Conservation (phyloP, 2,797 vertebrate species). For the Halcyon smyrnensis region DNA sequence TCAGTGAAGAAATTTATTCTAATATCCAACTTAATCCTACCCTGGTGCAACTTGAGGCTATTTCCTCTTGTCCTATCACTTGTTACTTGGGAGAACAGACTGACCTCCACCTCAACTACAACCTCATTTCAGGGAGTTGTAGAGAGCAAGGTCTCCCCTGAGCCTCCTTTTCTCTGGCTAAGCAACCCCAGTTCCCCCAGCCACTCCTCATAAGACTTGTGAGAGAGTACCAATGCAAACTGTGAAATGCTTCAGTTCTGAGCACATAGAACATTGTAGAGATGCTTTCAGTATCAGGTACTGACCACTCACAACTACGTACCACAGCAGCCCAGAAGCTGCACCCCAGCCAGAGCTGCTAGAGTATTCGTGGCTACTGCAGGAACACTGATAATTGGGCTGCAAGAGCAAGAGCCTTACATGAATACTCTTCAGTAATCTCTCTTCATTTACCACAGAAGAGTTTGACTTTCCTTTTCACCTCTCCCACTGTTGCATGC, state of each 20-base stretch:
- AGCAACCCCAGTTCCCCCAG: neutral
- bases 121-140: neutral
- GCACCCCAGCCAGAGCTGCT: neutral
- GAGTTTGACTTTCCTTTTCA: neutral
- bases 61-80: neutral
- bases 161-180: neutral
- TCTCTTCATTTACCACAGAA: neutral
- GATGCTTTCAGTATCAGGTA: neutral
- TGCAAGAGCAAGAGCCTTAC: accelerated
- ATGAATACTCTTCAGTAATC: accelerated
- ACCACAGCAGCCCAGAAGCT: neutral
- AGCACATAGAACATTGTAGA: neutral
- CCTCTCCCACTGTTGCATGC: accelerated
- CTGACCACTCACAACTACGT: neutral
- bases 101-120: neutral
- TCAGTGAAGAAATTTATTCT: neutral
- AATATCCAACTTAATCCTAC: neutral
- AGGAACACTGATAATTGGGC: neutral
- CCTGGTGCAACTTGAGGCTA: neutral
- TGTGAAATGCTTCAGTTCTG: neutral
- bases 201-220: neutral
- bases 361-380: accelerated
- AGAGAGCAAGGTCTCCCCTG: neutral
- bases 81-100: neutral
- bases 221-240: neutral